A percentile compares a stretch with the other conserved stretches of the same genome.
phyloP scores from a whole-genome alignment of 2,888 invertebrate species.

The Lissocephala sabroskyi region DNA sequence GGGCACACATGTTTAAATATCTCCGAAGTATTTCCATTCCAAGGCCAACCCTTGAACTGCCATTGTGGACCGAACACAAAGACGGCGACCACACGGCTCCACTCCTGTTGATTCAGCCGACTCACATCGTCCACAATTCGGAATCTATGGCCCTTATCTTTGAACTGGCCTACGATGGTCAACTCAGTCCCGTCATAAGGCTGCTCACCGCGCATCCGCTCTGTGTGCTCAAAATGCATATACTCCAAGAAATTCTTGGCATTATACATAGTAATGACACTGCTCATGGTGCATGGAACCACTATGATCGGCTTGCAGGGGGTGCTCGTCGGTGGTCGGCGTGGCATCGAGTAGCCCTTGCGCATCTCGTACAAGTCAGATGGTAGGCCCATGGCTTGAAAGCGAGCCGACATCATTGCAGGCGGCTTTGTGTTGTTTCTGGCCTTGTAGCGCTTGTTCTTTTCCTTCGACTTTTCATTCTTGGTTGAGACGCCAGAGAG shows the following conservation, averaged over 20 bases:
- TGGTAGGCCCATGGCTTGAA: no score
- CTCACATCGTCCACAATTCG: conserved; percentile 26
- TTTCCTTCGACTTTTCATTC: no score
- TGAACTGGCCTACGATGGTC: conserved; percentile 5
- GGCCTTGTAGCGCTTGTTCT: no score
- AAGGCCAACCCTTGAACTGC: conserved; percentile 99
- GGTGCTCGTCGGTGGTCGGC: no score
- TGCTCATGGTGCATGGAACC: conserved; percentile 21
- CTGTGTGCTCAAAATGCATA: conserved; percentile 18
- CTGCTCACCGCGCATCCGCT: not conserved
- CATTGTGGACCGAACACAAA: conserved; percentile 99
- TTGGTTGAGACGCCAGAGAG: no score
- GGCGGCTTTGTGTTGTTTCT: no score
- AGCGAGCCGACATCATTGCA: not conserved
- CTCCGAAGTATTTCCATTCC: conserved; percentile 98
- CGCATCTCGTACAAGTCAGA: not conserved
- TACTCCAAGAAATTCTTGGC: conserved; percentile 27
- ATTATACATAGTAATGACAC: conserved; percentile 27
- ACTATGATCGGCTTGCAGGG: conserved; percentile 19
- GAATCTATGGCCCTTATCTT: conserved; percentile 8
- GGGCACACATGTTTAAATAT: conserved; percentile 78
- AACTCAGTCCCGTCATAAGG: conserved; percentile 10
- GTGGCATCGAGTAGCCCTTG: not conserved
- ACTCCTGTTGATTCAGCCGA: conserved; percentile 81
- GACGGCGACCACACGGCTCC: conserved; percentile 98